Evolutionary conservation across 2,113 vertebrate species (phyloP).

Genomic region (Eulemur macaco): DNA sequence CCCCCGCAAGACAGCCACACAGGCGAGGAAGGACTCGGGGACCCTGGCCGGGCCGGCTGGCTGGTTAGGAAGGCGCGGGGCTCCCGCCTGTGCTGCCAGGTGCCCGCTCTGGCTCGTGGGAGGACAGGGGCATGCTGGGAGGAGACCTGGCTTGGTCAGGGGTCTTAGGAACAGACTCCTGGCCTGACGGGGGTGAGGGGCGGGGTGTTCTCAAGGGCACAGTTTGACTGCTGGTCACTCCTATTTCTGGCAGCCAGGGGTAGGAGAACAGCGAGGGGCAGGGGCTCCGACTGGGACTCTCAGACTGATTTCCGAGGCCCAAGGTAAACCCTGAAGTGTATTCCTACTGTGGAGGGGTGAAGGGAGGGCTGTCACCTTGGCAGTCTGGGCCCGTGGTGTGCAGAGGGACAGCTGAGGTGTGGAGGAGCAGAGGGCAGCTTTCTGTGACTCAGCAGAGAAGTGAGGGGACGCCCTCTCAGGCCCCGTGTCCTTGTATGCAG

Average conservation of each 20-base stretch:
- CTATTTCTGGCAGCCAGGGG: neutral
- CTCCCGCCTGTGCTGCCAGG: neutral
- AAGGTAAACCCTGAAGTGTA: rapidly evolving
- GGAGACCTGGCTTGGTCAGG: neutral
- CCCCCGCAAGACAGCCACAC: rapidly evolving
- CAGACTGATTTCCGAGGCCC: neutral
- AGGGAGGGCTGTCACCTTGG: neutral
- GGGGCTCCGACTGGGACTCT: neutral
- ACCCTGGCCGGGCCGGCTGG: neutral
- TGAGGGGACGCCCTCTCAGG: neutral
- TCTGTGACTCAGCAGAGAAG: neutral
- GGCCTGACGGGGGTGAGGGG: neutral
- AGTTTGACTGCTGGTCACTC: neutral
- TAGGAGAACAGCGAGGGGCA: neutral
- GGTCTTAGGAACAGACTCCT: neutral
- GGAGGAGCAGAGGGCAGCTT: rapidly evolving
- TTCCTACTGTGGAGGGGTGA: neutral
- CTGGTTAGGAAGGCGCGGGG: neutral
- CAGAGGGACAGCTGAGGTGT: neutral
- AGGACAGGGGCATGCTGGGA: too few species aligned
- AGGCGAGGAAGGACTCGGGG: rapidly evolving
- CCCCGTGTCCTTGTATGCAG: neutral
- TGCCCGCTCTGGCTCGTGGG: neutral
- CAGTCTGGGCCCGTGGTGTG: too few species aligned
- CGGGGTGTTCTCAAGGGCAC: neutral